phyloP scores from a whole-genome alignment of 2,888 invertebrate genomes.

The Spisula subtruncata region DNA sequence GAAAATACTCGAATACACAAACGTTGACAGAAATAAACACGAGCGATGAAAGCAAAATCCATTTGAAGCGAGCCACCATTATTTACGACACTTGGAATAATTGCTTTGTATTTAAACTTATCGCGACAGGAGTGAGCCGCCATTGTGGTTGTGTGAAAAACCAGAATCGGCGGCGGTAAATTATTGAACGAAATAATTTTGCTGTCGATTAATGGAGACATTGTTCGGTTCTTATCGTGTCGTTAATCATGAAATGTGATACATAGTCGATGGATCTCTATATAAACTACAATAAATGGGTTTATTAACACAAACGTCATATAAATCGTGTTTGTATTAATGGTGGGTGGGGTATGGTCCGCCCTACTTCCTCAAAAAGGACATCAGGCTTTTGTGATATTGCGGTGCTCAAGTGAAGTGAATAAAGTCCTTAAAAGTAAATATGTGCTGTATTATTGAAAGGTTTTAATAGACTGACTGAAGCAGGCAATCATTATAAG shows the following conservation, averaged over 20 bases:
- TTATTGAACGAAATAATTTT: conserved; percentile 68
- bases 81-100: conserved; percentile 63
- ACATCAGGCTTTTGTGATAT: not conserved
- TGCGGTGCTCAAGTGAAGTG: not conserved
- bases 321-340: not conserved
- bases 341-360: not conserved
- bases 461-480: not conserved
- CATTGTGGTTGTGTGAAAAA: conserved; percentile 71
- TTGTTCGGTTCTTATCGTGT: conserved; percentile 47
- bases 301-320: conserved; percentile 18
- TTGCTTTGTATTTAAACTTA: conserved; percentile 68
- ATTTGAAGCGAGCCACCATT: conserved; percentile 50
- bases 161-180: conserved; percentile 67
- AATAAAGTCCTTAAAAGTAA: conserved; percentile 5
- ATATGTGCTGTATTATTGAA: not conserved
- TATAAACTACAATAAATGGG: conserved; percentile 16
- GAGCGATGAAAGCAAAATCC: conserved; percentile 56
- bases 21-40: conserved; percentile 60
- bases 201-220: conserved; percentile 37
- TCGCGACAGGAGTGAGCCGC: conserved; percentile 69
- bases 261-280: conserved; percentile 46
- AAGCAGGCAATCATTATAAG: not conserved
- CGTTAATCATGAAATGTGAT: conserved; percentile 54
- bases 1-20: conserved; percentile 57
- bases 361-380: conserved; percentile 1